Evolutionary conservation across 2,888 invertebrate species (phyloP), one percentile per base, ranked within the genome.

Genomic region (Glaucopsyche alexis): DNA sequence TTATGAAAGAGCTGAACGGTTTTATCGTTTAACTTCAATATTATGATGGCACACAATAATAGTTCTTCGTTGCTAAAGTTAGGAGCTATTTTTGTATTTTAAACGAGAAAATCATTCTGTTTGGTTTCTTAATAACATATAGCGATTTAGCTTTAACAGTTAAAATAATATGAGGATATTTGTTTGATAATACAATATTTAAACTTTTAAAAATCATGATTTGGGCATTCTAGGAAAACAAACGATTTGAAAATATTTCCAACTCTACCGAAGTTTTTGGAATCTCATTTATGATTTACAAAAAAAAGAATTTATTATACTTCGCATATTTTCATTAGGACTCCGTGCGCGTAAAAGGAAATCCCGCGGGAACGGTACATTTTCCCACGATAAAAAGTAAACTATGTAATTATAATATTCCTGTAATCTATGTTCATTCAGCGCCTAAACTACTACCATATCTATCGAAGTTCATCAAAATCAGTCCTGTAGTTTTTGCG

Each of bases 111-210:
- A 47, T 11, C 69, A 11, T 4, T 29, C 11, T 69, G 69, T 69
- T 69, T 69, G n/a, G 49, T 49, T 69, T 69, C 69, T 38, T 69
- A 69, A 69, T 69, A 69, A 69, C 69, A 49, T 69, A 42, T 69
- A 49, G 49, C 19, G 69, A 69, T 69, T 69, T 47, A 69, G 29
- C 47, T 69, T 69, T 69, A 69, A 69, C 69, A 69, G 69, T 69
- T 69, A 69, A 69, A 66, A 55, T 69, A 69, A 67, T 72, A 50
- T 50, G 50, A 49, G 50, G 50, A 49, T 49, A 72, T 45, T 29
- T 67, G 52, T 73, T 69, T 42, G 55, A 73, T 67, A 60, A 9
- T 38, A 73, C 52, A 73, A 73, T 55, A 69, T 67, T 69, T 69
- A 47, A 16, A 71, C 47, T 47, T 71, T 64, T 55, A 71, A 71